Percentiles rank a stretch among this genome's conserved stretches.
Conservation (phyloP, 2,888 invertebrate species). For the Hydraecia micacea region DNA sequence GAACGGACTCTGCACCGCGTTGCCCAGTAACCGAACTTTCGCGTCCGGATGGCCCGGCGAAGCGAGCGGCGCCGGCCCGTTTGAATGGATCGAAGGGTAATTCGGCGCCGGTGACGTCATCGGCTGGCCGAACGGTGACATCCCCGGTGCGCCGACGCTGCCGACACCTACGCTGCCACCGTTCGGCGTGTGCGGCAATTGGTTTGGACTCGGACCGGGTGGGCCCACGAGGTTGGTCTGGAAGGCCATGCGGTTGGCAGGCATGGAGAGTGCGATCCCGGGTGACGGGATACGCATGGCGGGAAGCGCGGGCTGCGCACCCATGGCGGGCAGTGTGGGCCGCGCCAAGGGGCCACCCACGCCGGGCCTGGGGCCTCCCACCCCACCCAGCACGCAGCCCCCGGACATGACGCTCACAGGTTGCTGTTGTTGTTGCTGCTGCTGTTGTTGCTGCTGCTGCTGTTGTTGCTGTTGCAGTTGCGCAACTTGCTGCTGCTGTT, state of each 20-base stretch:
- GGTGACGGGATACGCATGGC: slow-evolving; percentile 93
- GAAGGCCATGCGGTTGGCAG: slow-evolving; percentile 85
- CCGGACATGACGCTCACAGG: slow-evolving; percentile 74
- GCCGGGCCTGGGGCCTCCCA: slow-evolving; percentile 68
- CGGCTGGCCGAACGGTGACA: slow-evolving; percentile 93
- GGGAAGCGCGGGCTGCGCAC: slow-evolving; percentile 74
- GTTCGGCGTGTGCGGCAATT: slow-evolving; percentile 89
- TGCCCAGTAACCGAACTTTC: slow-evolving; percentile 82
- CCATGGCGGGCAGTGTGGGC: slow-evolving; percentile 64
- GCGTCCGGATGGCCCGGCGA: slow-evolving; percentile 89
- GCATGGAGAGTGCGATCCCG: slow-evolving; percentile 88
- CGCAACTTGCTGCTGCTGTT: slow-evolving; percentile 89
- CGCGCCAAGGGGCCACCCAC: slow-evolving; percentile 71
- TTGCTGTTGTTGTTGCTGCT: slow-evolving; percentile 76
- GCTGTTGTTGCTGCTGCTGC: slow-evolving; percentile 64
- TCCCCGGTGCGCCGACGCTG: slow-evolving; percentile 91
- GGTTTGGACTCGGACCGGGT: slow-evolving; percentile 94
- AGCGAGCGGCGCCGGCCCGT: slow-evolving; percentile 90
- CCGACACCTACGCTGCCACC: slow-evolving; percentile 86
- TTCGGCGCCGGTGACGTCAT: slow-evolving; percentile 91
- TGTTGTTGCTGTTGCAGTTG: slow-evolving; percentile 92
- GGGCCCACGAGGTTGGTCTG: slow-evolving; percentile 93
- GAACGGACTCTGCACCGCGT: slow-evolving; percentile 90
- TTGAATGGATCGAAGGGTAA: slow-evolving; percentile 90
- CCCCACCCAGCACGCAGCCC: slow-evolving; percentile 74